Evolutionary conservation across 2,797 vertebrate genomes (phyloP).

Genomic region (Mus caroli): DNA sequence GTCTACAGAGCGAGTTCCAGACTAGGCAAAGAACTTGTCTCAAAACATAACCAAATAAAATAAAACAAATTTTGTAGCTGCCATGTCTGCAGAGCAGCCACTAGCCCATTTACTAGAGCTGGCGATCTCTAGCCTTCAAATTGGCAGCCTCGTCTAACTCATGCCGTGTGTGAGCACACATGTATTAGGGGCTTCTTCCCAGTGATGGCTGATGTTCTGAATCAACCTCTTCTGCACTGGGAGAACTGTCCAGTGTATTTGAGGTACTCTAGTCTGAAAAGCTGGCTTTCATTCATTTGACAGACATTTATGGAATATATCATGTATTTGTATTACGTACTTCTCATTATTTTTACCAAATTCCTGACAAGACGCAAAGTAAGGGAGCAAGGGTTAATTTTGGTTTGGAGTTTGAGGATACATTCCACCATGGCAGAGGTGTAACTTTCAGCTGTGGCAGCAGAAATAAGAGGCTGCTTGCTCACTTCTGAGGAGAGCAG

Average conservation of each 20-base stretch:
- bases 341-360: background rate
- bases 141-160: slow-evolving; percentile 4
- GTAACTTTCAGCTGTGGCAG: background rate
- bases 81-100: background rate
- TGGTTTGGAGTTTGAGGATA: background rate
- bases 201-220: slow-evolving; percentile 9
- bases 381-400: background rate
- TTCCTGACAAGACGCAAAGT: background rate
- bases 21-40: background rate
- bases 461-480: background rate
- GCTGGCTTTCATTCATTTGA: slow-evolving; percentile 3
- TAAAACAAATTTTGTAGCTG: slow-evolving; percentile 26
- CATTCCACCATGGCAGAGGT: background rate
- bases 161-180: slow-evolving; percentile 27
- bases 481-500: background rate
- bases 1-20: background rate
- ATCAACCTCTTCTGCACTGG: slow-evolving; percentile 1
- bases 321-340: background rate
- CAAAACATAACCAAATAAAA: background rate
- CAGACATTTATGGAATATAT: slow-evolving; percentile 19
- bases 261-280: slow-evolving; percentile 46
- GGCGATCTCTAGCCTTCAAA: slow-evolving; percentile 15
- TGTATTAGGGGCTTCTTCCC: background rate
- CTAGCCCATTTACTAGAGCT: slow-evolving; percentile 29
- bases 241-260: background rate